These are phyloP conservation scores for Watsonalla cultraria DNA, from an alignment of 2,888 invertebrate species.

Conservation along the genomic window DNA sequence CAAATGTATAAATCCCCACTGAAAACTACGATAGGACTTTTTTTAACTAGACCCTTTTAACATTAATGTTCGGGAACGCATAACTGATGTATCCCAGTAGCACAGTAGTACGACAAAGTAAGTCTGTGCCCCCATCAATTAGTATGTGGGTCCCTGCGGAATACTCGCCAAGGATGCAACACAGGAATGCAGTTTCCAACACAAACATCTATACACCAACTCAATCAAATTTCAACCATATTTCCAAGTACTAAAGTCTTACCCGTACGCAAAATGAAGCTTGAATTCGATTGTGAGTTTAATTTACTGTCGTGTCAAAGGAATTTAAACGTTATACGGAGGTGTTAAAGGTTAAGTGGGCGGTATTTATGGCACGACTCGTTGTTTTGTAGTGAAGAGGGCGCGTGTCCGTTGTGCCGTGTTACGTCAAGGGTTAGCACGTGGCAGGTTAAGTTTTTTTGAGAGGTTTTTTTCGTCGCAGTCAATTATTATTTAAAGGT, in stretches of 20 bases:
- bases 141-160: slow-evolving; percentile 43
- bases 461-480: neutral
- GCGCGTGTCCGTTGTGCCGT: slow-evolving; percentile 40
- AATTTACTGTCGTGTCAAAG: slow-evolving; percentile 30
- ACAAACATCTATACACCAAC: neutral
- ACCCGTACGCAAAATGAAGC: slow-evolving; percentile 7
- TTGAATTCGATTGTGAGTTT: slow-evolving; percentile 18
- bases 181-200: slow-evolving; percentile 34
- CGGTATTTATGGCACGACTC: slow-evolving; percentile 36
- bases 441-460: slow-evolving; percentile 7
- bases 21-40: no score
- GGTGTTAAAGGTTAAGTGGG: slow-evolving; percentile 45
- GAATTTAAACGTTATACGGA: slow-evolving; percentile 45
- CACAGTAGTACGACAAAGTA: neutral
- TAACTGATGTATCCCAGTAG: neutral
- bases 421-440: slow-evolving; percentile 19
- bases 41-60: no score
- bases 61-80: no score
- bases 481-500: neutral
- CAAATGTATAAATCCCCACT: no score
- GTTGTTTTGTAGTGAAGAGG: slow-evolving; percentile 31
- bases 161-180: slow-evolving; percentile 31
- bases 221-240: slow-evolving; percentile 22
- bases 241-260: neutral
- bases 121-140: slow-evolving; percentile 50